A percentile compares a stretch with the other conserved stretches of the same genome.
These are phyloP conservation scores for Sarcophaga subvicina DNA, from an alignment of 2,888 invertebrate genomes.

Conservation along the genomic window DNA sequence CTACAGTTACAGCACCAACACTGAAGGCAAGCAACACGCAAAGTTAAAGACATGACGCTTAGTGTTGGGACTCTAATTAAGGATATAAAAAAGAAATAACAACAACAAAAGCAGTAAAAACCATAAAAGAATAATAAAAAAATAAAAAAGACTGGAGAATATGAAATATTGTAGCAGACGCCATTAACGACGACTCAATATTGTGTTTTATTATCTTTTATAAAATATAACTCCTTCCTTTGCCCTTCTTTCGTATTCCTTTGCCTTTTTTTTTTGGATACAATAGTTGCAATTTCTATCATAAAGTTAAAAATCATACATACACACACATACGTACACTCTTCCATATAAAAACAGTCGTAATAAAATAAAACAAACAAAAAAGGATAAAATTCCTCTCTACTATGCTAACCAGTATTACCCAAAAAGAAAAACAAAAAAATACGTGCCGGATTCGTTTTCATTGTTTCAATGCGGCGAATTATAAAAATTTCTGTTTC, in stretches of 20 bases:
- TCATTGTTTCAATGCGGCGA: conserved; percentile 11
- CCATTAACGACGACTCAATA: conserved; percentile 57
- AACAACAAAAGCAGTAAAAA: neutral
- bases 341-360: neutral
- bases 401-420: neutral
- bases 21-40: conserved; percentile 38
- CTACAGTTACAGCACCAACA: neutral
- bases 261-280: neutral
- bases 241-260: conserved; percentile 2
- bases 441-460: conserved; percentile 17
- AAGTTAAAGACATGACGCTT: conserved; percentile 37
- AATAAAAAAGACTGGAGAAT: conserved; percentile 28
- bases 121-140: neutral
- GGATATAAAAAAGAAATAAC: conserved; percentile 40
- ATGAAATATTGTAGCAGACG: conserved; percentile 53
- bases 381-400: conserved; percentile 45
- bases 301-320: neutral
- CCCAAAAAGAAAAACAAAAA: too few species aligned
- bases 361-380: conserved; percentile 6
- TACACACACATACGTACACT: neutral
- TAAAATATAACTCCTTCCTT: conserved; percentile 15
- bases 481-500: conserved; percentile 28
- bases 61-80: conserved; percentile 54
- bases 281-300: neutral
- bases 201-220: conserved; percentile 35